Conservation (phyloP, 2,113 vertebrate genomes). For the Etheostoma spectabile region DNA sequence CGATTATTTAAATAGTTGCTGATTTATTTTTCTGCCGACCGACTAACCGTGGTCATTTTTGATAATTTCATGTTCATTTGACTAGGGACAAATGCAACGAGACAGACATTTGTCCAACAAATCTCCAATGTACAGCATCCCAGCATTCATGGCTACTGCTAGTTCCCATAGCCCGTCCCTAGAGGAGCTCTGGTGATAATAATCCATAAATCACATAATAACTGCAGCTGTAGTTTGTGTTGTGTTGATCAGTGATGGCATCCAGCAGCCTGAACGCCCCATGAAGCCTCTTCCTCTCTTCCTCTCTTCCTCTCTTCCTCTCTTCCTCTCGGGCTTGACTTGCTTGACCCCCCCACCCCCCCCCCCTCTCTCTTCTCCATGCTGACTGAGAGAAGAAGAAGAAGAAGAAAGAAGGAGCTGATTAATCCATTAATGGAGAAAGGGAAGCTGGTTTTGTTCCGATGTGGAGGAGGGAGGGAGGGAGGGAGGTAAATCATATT, state of each 20-base stretch:
- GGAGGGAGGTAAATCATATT: constrained; percentile 24
- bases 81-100: too few relatives aligned
- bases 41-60: too few relatives aligned
- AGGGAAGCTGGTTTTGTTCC: constrained; percentile 48
- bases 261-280: constrained; percentile 13
- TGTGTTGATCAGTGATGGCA: neutral
- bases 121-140: too few relatives aligned
- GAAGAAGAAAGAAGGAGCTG: constrained; percentile 49
- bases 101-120: too few relatives aligned
- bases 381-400: constrained; percentile 19
- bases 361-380: constrained; percentile 20
- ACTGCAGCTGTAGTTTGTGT: neutral
- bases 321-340: neutral
- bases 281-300: constrained; percentile 19
- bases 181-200: too few relatives aligned
- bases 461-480: constrained; percentile 25
- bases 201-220: too few relatives aligned
- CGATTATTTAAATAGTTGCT: too few relatives aligned
- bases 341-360: constrained; percentile 59
- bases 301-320: constrained; percentile 24
- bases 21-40: too few relatives aligned
- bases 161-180: too few relatives aligned
- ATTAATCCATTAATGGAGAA: constrained; percentile 68
- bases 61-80: too few relatives aligned
- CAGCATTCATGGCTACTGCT: too few relatives aligned